These are phyloP conservation scores for Melinaea menophilus DNA, from an alignment of 2,888 invertebrate genomes.

Conservation along the genomic window DNA sequence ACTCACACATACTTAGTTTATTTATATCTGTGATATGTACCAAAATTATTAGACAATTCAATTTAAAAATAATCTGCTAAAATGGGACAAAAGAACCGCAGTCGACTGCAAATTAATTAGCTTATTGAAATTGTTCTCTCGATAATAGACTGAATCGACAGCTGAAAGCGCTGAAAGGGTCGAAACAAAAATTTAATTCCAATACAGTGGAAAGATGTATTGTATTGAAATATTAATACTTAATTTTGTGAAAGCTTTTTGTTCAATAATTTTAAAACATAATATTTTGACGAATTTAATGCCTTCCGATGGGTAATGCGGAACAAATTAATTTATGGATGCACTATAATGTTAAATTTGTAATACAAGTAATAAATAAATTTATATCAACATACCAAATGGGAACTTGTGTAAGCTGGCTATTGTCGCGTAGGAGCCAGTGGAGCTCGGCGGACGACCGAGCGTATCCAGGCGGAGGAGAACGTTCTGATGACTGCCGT, in stretches of 20 bases:
- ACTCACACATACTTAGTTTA: not conserved
- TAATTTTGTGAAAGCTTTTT: not conserved
- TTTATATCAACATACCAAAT: slow-evolving; percentile 55
- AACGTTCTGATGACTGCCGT: slow-evolving; percentile 87
- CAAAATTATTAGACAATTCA: not conserved
- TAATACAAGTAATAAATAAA: no score
- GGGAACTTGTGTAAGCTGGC: slow-evolving; percentile 88
- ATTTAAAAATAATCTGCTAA: slow-evolving; percentile 2
- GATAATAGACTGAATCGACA: slow-evolving; percentile 17
- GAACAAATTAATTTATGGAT: no score
- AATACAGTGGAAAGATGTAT: not conserved
- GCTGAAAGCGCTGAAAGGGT: slow-evolving; percentile 20
- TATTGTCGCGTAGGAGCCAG: slow-evolving; percentile 90
- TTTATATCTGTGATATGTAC: not conserved
- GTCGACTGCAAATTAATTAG: slow-evolving; percentile 22
- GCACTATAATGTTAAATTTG: no score
- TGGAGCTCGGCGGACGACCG: slow-evolving; percentile 85
- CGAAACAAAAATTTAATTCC: slow-evolving; percentile 20
- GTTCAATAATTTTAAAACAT: not conserved
- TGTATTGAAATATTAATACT: slow-evolving; percentile 13
- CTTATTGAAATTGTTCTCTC: slow-evolving; percentile 25
- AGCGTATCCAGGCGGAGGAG: slow-evolving; percentile 85
- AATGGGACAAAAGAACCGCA: slow-evolving; percentile 20
- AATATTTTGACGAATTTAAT: no score
- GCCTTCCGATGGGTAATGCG: no score